Evolutionary conservation across 2,797 vertebrate genomes (phyloP).

Genomic region (Myiotriccus ornatus): DNA sequence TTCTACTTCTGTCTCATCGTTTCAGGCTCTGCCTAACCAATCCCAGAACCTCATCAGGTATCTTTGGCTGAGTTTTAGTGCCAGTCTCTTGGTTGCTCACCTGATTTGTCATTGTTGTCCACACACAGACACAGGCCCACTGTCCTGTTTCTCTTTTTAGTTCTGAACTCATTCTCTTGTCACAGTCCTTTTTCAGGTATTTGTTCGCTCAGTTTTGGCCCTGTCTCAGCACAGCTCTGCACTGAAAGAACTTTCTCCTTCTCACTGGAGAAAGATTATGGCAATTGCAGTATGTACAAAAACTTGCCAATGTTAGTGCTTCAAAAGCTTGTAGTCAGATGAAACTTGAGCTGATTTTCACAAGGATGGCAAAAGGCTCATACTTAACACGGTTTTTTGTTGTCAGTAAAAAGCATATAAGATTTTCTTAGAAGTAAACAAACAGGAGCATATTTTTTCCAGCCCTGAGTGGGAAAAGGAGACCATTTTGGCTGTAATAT

Average conservation of each 20-base stretch:
- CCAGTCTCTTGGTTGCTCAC: neutral
- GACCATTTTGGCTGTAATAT: neutral
- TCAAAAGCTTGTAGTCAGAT: neutral
- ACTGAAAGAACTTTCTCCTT: neutral
- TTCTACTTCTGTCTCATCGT: neutral
- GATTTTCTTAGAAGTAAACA: neutral
- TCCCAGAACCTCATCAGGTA: neutral
- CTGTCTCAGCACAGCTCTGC: neutral
- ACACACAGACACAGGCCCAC: neutral
- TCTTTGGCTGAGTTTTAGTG: neutral
- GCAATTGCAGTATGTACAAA: neutral
- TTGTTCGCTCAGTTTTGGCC: neutral
- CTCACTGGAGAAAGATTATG: neutral
- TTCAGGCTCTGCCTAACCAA: slow-evolving; percentile 10
- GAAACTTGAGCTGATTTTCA: neutral
- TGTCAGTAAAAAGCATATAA: neutral
- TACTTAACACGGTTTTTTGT: neutral
- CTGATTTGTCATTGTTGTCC: neutral
- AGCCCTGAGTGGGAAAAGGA: neutral
- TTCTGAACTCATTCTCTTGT: neutral
- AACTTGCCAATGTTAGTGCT: neutral
- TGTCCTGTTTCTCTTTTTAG: neutral
- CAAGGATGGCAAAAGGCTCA: neutral
- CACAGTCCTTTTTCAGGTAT: neutral
- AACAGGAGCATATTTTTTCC: neutral